phyloP scores from a whole-genome alignment of 92 coral and sea anemone species.

The Galaxea fascicularis region DNA sequence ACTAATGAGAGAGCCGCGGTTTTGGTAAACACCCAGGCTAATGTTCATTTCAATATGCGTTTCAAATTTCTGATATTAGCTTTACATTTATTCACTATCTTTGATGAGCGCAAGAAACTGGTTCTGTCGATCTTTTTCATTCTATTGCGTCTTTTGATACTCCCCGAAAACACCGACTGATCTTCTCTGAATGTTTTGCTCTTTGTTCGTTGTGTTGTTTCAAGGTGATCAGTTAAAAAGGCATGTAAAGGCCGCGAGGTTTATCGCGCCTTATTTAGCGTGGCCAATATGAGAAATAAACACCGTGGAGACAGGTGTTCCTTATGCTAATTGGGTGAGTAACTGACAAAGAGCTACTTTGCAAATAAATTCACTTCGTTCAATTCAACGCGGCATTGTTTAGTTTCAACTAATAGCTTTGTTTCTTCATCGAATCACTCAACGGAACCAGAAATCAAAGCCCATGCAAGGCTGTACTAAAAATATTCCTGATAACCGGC shows the following conservation, averaged over 20 bases:
- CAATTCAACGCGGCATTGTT: constrained; percentile 32
- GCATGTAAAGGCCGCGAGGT: constrained; percentile 27
- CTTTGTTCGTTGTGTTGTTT: constrained; percentile 1
- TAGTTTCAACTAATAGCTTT: constrained; percentile 17
- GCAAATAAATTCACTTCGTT: constrained; percentile 27
- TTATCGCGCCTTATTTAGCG: constrained; percentile 62
- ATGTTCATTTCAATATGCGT: constrained; percentile 33
- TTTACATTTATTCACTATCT: not conserved
- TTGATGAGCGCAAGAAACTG: not conserved
- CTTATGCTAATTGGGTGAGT: constrained; percentile 78
- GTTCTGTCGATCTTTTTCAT: not conserved
- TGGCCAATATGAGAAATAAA: constrained; percentile 82
- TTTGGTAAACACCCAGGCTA: constrained; percentile 33
- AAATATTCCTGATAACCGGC: not conserved
- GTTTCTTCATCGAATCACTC: not conserved
- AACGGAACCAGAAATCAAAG: constrained; percentile 19
- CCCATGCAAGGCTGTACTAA: not conserved
- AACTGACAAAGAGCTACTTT: constrained; percentile 40
- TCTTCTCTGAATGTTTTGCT: not conserved
- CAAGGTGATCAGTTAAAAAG: constrained; percentile 1
- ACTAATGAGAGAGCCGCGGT: constrained; percentile 1
- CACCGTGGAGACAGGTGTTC: constrained; percentile 76
- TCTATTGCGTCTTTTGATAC: not conserved
- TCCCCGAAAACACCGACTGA: not conserved
- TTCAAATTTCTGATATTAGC: constrained; percentile 37